Percentiles rank a stretch among this genome's conserved stretches.
Conservation (phyloP, 2,113 vertebrate genomes). For the Mustela nigripes region DNA sequence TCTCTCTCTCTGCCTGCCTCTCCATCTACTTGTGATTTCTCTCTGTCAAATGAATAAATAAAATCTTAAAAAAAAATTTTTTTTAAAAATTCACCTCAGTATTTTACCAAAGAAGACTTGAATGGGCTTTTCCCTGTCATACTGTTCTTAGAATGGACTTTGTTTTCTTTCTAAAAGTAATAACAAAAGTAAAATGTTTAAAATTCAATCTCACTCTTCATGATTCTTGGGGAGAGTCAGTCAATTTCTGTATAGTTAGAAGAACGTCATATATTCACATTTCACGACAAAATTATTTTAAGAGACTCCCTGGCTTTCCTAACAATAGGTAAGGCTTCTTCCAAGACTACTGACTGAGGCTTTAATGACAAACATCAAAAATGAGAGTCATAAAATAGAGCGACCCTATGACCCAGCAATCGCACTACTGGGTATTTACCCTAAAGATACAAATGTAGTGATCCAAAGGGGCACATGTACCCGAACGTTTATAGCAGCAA, state of each 20-base stretch:
- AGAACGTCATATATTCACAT: background rate
- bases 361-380: background rate
- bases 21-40: no score
- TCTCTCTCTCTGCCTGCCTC: no score
- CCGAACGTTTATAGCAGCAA: no score
- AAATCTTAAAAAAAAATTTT: background rate
- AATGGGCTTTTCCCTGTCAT: background rate
- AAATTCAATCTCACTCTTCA: constrained; percentile 22
- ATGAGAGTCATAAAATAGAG: background rate
- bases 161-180: constrained; percentile 39
- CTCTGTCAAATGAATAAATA: no score
- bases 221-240: background rate
- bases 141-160: background rate
- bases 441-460: no score
- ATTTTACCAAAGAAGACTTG: background rate
- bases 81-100: background rate
- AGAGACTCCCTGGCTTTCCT: background rate
- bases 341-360: background rate
- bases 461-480: no score
- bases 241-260: constrained; percentile 45
- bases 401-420: no score
- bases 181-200: constrained; percentile 31
- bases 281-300: constrained; percentile 12
- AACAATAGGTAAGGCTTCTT: constrained; percentile 3
- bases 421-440: no score